A percentile compares a stretch with the other conserved stretches of the same genome.
These are phyloP conservation scores for Eidolon helvum DNA, from an alignment of 2,113 vertebrate species.

Conservation along the genomic window DNA sequence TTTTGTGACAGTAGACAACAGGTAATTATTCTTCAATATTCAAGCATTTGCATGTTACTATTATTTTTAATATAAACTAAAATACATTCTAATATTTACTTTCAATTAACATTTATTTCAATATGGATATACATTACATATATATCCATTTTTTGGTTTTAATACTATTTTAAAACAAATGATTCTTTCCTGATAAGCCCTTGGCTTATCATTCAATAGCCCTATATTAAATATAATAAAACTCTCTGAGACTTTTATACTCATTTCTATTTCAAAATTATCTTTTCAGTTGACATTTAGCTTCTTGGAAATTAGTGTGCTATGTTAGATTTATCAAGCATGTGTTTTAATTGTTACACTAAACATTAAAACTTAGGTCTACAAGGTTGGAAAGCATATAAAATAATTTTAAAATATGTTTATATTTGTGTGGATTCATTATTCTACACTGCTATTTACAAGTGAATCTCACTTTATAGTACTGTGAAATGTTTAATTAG, in stretches of 20 bases:
- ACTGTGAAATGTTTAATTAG: neutral
- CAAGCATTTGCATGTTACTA: neutral
- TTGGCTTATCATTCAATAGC: neutral
- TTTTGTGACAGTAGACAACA: neutral
- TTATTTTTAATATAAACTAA: neutral
- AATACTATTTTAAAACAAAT: neutral
- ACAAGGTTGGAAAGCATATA: neutral
- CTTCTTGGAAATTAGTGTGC: neutral
- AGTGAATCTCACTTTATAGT: neutral
- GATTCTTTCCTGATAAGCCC: neutral
- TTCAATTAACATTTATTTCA: neutral
- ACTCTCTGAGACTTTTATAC: neutral
- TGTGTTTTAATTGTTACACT: neutral
- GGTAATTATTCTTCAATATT: neutral
- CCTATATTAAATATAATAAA: neutral
- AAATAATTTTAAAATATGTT: neutral
- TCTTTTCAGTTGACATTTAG: neutral
- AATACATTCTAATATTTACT: neutral
- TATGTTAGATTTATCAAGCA: neutral
- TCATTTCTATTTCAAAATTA: neutral
- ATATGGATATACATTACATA: neutral
- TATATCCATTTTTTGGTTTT: neutral
- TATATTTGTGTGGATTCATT: neutral
- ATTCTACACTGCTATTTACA: neutral
- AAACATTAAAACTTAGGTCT: neutral